phyloP scores from a whole-genome alignment of 2,113 vertebrate species.

The Perca fluviatilis region DNA sequence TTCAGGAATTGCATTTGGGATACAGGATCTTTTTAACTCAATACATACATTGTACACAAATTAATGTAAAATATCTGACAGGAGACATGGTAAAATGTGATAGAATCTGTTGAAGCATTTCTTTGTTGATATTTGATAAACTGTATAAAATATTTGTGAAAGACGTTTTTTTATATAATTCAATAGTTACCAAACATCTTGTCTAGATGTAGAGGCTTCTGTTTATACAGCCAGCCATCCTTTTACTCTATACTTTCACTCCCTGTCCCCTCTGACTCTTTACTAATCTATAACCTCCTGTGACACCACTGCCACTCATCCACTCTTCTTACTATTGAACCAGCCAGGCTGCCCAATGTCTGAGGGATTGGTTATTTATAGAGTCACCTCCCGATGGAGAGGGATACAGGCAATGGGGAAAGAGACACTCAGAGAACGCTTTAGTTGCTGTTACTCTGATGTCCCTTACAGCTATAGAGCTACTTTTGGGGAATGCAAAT shows the following conservation, averaged over 20 bases:
- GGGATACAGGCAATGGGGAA: constrained; percentile 42
- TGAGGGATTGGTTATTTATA: constrained; percentile 78
- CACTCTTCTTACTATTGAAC: constrained; percentile 63
- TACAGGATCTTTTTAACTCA: background rate
- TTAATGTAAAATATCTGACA: background rate
- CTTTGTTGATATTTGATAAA: background rate
- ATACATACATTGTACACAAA: background rate
- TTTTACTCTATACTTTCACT: background rate
- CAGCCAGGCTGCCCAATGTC: constrained; percentile 60
- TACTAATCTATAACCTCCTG: constrained; percentile 57
- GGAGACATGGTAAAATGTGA: background rate
- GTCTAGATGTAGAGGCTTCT: background rate
- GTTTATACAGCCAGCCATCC: background rate
- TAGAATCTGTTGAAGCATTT: background rate
- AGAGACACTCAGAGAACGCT: constrained; percentile 64
- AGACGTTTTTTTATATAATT: too few species aligned
- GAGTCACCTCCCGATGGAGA: constrained; percentile 65
- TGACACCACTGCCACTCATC: constrained; percentile 67
- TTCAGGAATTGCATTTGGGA: constrained; percentile 8
- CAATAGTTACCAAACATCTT: background rate
- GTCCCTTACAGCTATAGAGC: constrained; percentile 16
- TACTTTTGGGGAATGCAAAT: constrained; percentile 33
- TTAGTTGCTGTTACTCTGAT: constrained; percentile 16
- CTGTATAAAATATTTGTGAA: background rate
- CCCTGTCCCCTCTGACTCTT: constrained; percentile 30